phyloP scores from a whole-genome alignment of 1,140 invertebrate genomes.

The Lineus longissimus region DNA sequence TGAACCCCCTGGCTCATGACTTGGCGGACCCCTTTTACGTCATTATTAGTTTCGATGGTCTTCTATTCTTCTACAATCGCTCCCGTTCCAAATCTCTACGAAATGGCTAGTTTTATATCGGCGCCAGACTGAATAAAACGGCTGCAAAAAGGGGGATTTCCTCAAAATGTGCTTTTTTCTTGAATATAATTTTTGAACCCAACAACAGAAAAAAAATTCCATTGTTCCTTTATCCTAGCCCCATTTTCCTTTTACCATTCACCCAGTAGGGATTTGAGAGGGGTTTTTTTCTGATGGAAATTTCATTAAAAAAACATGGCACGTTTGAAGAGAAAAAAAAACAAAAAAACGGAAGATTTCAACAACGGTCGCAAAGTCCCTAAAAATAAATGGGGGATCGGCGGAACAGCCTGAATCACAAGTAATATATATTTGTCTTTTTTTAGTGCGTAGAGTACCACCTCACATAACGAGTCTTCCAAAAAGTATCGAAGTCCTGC shows the following conservation, averaged over 20 bases:
- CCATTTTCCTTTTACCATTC: too few species aligned
- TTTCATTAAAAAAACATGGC: neutral
- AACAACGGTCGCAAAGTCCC: neutral
- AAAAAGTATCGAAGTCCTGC: slow-evolving; percentile 80
- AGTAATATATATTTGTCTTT: neutral
- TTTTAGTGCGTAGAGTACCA: slow-evolving; percentile 82
- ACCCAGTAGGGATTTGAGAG: too few species aligned
- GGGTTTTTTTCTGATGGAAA: neutral
- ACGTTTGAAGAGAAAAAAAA: neutral
- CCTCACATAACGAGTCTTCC: slow-evolving; percentile 92
- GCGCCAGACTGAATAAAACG: neutral
- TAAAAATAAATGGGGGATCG: too few species aligned
- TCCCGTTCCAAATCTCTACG: neutral
- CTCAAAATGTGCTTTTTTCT: too few species aligned
- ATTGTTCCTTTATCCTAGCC: too few species aligned
- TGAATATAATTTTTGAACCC: too few species aligned
- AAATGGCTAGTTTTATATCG: neutral
- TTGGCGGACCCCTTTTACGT: neutral
- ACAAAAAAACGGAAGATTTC: neutral
- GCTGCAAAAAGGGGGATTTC: too few species aligned
- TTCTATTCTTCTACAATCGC: neutral
- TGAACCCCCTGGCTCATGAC: neutral
- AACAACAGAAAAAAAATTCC: too few species aligned
- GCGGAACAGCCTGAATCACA: too few species aligned
- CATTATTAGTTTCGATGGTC: neutral